These are phyloP conservation scores for Campylomormyrus tamandua DNA, from an alignment of 2,113 vertebrate species.

Conservation along the genomic window DNA sequence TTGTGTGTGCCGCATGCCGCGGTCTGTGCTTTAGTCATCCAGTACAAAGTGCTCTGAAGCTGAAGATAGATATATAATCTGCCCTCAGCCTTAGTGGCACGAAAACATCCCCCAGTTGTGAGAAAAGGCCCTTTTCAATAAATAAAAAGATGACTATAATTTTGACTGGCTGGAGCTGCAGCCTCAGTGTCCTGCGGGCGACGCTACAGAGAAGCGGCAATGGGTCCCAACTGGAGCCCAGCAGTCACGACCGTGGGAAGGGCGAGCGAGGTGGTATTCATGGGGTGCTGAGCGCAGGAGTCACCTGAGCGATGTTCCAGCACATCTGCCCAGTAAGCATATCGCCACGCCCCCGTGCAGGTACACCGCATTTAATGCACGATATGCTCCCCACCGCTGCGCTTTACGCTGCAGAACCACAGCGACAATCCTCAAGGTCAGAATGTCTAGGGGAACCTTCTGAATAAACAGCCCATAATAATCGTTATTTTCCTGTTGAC, in stretches of 20 bases:
- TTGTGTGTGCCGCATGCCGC: neutral
- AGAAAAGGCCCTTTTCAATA: neutral
- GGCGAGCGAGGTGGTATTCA: neutral
- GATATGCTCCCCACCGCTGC: neutral
- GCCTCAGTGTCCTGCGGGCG: neutral
- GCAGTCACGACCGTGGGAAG: neutral
- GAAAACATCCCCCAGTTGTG: neutral
- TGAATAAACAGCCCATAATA: constrained; percentile 25
- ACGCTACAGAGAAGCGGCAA: neutral
- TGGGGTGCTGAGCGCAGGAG: neutral
- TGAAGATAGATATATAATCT: neutral
- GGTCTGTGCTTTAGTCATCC: neutral
- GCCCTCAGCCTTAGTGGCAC: neutral
- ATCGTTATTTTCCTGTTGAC: neutral
- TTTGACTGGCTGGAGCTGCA: neutral
- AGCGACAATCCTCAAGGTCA: neutral
- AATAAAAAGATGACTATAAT: neutral
- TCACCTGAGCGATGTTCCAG: neutral
- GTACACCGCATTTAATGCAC: neutral
- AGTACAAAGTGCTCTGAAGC: neutral
- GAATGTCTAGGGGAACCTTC: neutral
- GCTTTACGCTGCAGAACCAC: neutral
- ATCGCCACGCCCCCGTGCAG: neutral
- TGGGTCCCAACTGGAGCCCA: neutral
- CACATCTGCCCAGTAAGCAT: neutral